phyloP scores from a whole-genome alignment of 2,888 invertebrate species.

The Mallateleia sp. region DNA sequence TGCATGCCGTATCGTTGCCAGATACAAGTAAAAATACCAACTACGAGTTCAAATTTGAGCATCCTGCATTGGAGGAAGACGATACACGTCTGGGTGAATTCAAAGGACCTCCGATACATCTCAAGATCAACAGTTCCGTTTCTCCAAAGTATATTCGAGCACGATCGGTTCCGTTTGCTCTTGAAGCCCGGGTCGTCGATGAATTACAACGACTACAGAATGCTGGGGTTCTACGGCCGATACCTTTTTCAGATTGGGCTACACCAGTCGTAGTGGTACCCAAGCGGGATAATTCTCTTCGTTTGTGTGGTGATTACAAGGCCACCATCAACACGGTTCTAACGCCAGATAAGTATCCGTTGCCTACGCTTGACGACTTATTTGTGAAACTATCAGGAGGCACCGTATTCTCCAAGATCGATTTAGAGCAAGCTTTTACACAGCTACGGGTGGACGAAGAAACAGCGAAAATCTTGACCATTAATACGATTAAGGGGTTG shows the following conservation, averaged over 20 bases:
- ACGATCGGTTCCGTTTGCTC: constrained; percentile 17
- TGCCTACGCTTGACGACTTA: constrained; percentile 16
- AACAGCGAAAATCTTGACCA: constrained; percentile 14
- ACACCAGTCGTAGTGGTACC: constrained; percentile 26
- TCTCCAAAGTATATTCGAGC: constrained; percentile 1
- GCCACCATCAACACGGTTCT: constrained; percentile 6
- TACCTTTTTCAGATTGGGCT: constrained; percentile 16
- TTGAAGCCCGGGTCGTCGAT: not conserved
- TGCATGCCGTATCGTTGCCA: not conserved
- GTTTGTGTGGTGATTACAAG: constrained; percentile 42
- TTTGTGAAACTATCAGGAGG: constrained; percentile 43
- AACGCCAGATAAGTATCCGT: constrained; percentile 23
- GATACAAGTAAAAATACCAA: not conserved
- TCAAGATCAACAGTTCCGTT: not conserved
- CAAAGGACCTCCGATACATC: not conserved
- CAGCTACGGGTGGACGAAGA: constrained; percentile 24
- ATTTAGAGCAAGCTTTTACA: constrained; percentile 31
- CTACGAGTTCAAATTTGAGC: not conserved
- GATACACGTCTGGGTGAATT: not conserved
- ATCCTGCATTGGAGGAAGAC: not conserved
- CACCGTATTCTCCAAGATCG: constrained; percentile 37
- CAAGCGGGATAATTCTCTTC: not conserved
- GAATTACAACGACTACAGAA: not conserved
- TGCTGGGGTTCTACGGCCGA: constrained; percentile 1
- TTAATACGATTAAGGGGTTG: too few relatives aligned